Conservation (phyloP, 2,113 vertebrate genomes). For the Ploceus nigricollis region DNA sequence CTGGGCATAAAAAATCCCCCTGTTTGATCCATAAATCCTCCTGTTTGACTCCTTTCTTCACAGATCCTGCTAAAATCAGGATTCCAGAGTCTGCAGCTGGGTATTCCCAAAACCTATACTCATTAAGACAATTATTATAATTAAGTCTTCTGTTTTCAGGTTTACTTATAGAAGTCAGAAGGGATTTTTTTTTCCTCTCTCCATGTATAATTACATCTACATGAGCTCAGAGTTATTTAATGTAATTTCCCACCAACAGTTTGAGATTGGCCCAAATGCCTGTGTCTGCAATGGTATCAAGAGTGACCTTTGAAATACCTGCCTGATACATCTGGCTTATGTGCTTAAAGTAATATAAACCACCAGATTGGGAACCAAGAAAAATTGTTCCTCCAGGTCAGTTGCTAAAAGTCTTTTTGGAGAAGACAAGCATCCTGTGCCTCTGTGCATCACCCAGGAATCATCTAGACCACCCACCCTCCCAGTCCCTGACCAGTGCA, state of each 20-base stretch:
- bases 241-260: background rate
- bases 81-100: background rate
- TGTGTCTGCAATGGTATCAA: background rate
- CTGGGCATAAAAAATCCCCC: background rate
- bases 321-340: background rate
- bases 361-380: background rate
- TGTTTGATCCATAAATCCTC: background rate
- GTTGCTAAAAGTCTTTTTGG: background rate
- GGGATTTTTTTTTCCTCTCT: background rate
- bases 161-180: constrained; percentile 17
- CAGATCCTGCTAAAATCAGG: background rate
- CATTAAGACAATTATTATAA: constrained; percentile 40
- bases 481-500: background rate
- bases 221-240: background rate
- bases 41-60: background rate
- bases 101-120: constrained; percentile 16
- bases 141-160: constrained; percentile 41
- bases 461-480: background rate
- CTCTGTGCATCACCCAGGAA: accelerated
- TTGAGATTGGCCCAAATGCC: background rate
- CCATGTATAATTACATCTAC: background rate
- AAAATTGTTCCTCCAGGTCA: background rate
- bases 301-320: background rate
- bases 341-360: background rate
- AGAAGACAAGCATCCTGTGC: background rate